Base-by-base conservation (phyloP, 2,113 vertebrate species). In the Peucedramus taeniatus region DNA sequence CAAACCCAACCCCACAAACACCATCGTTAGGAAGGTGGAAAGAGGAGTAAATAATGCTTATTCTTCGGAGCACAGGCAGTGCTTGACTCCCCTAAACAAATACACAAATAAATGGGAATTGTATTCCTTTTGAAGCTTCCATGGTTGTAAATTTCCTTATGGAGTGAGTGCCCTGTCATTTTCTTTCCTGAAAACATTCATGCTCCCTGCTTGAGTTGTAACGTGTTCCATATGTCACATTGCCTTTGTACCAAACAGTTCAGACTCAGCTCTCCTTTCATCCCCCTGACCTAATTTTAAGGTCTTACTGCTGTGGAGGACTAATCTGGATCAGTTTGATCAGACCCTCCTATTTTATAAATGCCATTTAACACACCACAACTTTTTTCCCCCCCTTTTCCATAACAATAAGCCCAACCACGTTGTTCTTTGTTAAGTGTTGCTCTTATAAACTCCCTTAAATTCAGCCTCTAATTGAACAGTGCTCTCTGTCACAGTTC, bases 161-260 rank as follows among this genome's bases (percentile, higher is more conserved):
- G 78, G n/a, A 84, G 30, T 96, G n/a, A 84, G 30, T 96, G 93
- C 81, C 70, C 37, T 85, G 83, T 96, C 23, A 3, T 92, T 97
- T 93, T 86, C 61, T 82, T 95, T 79, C 85, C 84, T 95, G 66
- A 95, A 97, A 97, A 60, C 70, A 90, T 95, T 33, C 70, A 23
- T 91, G 60, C 78, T 92, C 71, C 85, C 95, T 94, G 87, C 86
- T 97, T 90, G 83, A 88, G 95, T 88, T 97, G 93, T 98, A 98
- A 98, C 93, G 11, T 47, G 45, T 97, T 98, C 98, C 97, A 98
- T 97, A 98, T 98, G 98, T 91, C 71, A 91, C 94, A 94, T 63
- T 49, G 84, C 89, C 82, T 91, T 91, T 44, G 90, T 77, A 87
- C 3, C 10, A 95, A 95, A 90, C 19, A 78, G 35, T 79, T 78